Percentiles rank a stretch among this genome's conserved stretches.
phyloP scores from a whole-genome alignment of 2,797 vertebrate genomes.

The Neomorphus geoffroyi region DNA sequence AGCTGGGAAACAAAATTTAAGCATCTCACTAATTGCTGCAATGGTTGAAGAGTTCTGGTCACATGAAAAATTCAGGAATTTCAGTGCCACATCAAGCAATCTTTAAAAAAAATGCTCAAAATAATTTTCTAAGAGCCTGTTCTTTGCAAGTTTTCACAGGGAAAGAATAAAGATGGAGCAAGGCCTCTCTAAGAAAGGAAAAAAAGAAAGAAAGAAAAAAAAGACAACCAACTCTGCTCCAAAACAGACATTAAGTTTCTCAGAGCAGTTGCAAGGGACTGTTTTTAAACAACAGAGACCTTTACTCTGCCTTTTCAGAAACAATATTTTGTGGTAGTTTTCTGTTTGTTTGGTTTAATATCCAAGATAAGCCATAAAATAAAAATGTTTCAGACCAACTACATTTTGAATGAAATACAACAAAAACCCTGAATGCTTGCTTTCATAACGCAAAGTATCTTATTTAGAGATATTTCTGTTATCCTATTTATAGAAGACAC shows the following conservation, averaged over 20 bases:
- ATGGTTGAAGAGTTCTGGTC: background rate
- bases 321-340: rapidly evolving
- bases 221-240: background rate
- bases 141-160: background rate
- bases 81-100: background rate
- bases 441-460: background rate
- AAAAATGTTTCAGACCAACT: background rate
- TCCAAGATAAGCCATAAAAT: background rate
- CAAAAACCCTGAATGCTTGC: background rate
- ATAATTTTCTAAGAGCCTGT: background rate
- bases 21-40: background rate
- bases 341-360: background rate
- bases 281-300: background rate
- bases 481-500: background rate
- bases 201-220: background rate
- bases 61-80: background rate
- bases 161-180: background rate
- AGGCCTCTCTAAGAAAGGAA: background rate
- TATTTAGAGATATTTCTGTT: too few species aligned
- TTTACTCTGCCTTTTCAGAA: background rate
- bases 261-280: background rate
- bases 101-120: background rate
- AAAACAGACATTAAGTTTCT: background rate
- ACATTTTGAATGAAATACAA: background rate
- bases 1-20: background rate